phyloP scores from a whole-genome alignment of 2,888 invertebrate genomes.

The Chrysodeixis includens region DNA sequence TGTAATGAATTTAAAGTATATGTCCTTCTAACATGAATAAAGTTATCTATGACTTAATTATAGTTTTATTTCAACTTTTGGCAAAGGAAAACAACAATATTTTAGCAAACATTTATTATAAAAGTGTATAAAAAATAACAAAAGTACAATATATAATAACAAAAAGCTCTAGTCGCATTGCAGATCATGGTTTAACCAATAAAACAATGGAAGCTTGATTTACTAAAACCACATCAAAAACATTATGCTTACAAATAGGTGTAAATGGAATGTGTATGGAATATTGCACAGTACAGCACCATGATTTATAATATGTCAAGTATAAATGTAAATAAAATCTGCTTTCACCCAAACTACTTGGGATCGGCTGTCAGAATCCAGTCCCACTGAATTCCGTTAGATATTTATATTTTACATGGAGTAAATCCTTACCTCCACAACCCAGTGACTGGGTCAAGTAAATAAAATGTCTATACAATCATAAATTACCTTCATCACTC shows the following conservation, averaged over 20 bases:
- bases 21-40: conserved; percentile 11
- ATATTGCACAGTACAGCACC: conserved; percentile 62
- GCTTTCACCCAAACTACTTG: background rate
- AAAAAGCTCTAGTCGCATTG: conserved; percentile 37
- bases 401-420: background rate
- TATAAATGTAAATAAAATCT: conserved; percentile 15
- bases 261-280: conserved; percentile 51
- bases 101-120: conserved; percentile 63
- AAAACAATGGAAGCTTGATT: conserved; percentile 12
- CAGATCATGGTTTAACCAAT: conserved; percentile 14
- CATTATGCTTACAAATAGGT: conserved; percentile 34
- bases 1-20: background rate
- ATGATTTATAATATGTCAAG: conserved; percentile 52
- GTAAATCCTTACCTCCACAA: background rate
- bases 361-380: background rate
- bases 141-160: conserved; percentile 47
- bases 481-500: conserved; percentile 1
- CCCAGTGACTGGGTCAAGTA: conserved; percentile 11
- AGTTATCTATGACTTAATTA: conserved; percentile 18
- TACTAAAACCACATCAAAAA: conserved; percentile 10
- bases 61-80: background rate
- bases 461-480: conserved; percentile 43
- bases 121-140: conserved; percentile 67
- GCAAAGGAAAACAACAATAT: conserved; percentile 21
- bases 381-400: background rate